Evolutionary conservation across 2,797 vertebrate genomes (phyloP).

Genomic region (Enoplosus armatus): DNA sequence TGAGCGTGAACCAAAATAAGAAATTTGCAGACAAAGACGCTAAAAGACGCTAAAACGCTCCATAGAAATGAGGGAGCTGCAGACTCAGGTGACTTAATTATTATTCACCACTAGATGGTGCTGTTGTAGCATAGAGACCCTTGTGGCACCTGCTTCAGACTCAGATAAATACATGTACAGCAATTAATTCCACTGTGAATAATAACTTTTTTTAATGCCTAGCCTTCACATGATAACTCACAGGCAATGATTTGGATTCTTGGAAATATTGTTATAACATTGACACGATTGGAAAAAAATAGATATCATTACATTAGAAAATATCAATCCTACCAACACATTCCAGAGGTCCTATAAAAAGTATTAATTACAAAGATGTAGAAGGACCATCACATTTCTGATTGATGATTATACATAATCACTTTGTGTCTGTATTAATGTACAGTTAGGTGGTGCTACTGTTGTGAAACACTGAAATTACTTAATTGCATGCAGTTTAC

Average conservation of each 20-base stretch:
- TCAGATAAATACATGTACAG: background rate
- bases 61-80: no score
- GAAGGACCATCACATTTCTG: background rate
- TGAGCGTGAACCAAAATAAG: no score
- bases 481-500: slow-evolving; percentile 57
- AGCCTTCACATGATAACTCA: background rate
- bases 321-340: background rate
- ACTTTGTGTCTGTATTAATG: background rate
- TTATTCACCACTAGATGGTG: background rate
- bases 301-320: background rate
- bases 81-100: background rate
- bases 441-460: background rate
- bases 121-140: background rate
- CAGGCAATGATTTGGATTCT: background rate
- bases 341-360: background rate
- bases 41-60: no score
- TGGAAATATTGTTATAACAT: background rate
- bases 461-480: background rate
- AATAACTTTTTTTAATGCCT: background rate
- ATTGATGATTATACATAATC: background rate
- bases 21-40: no score
- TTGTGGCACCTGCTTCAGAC: background rate
- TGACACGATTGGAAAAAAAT: background rate
- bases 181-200: background rate
- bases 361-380: background rate